Evolutionary conservation across 2,113 vertebrate genomes (phyloP).

Genomic region (Prionailurus viverrinus): DNA sequence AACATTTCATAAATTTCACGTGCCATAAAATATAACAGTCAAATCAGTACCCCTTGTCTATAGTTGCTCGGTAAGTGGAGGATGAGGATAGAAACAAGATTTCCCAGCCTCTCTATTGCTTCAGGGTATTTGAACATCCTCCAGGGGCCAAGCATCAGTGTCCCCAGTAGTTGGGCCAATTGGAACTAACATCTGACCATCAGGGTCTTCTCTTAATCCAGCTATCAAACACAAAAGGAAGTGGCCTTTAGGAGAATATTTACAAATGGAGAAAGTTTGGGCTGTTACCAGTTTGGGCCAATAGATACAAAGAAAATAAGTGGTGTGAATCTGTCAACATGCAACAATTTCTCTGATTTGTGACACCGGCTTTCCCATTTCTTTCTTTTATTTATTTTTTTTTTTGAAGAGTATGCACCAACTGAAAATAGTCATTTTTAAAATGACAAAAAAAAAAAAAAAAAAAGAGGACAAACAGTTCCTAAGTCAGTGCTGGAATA

Average conservation of each 20-base stretch:
- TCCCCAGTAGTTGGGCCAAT: not conserved
- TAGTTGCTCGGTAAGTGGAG: not conserved
- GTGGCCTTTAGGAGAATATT: not conserved
- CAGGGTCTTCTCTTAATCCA: not conserved
- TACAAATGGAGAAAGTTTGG: constrained; percentile 13
- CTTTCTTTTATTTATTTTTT: not conserved
- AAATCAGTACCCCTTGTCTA: no score
- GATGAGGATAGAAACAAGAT: not conserved
- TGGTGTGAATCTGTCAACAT: not conserved
- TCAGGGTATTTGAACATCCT: fast-evolving
- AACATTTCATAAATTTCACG: not conserved
- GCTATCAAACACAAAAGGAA: not conserved
- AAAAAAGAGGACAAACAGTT: constrained; percentile 30
- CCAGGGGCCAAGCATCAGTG: not conserved
- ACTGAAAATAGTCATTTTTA: constrained; percentile 61
- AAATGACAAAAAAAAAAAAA: not conserved
- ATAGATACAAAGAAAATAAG: constrained; percentile 37
- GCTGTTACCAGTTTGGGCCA: not conserved
- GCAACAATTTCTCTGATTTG: constrained; percentile 13
- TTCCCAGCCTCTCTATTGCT: no score
- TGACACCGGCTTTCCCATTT: constrained; percentile 38
- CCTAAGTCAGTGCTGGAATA: not conserved
- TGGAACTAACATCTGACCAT: not conserved
- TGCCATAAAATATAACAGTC: not conserved
- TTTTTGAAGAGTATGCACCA: not conserved